Evolutionary conservation across 2,888 invertebrate genomes (phyloP).

Genomic region (Priocnemis perturbator): DNA sequence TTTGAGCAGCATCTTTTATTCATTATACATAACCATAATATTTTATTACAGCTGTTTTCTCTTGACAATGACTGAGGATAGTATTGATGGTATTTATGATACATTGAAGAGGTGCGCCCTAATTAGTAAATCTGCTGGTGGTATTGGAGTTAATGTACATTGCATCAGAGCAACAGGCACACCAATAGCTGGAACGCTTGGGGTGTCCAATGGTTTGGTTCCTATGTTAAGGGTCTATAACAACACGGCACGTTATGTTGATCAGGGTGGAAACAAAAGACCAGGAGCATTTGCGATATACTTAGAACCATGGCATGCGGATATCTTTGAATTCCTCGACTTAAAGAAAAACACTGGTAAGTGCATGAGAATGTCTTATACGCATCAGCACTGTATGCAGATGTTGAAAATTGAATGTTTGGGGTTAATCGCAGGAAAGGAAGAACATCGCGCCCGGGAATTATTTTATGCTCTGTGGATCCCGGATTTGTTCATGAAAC

Average conservation of each 20-base stretch:
- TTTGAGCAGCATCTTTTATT: not conserved
- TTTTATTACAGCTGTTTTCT: slow-evolving; percentile 87
- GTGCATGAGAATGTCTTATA: not conserved
- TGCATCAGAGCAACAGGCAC: slow-evolving; percentile 95
- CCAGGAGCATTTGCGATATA: slow-evolving; percentile 99
- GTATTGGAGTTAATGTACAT: slow-evolving; percentile 97
- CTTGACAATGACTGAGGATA: slow-evolving; percentile 95
- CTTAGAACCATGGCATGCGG: slow-evolving; percentile 99
- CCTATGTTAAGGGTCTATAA: slow-evolving; percentile 97
- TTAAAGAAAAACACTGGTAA: slow-evolving; percentile 92
- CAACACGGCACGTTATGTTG: slow-evolving; percentile 96
- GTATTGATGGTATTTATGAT: slow-evolving; percentile 95
- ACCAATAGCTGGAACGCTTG: slow-evolving; percentile 95
- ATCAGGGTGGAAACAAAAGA: slow-evolving; percentile 98
- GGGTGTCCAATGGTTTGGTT: slow-evolving; percentile 95
- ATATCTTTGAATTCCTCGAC: slow-evolving; percentile 96
- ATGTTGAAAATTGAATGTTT: not conserved
- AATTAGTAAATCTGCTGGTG: slow-evolving; percentile 98
- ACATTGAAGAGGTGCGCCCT: slow-evolving; percentile 94
- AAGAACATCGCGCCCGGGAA: slow-evolving; percentile 95
- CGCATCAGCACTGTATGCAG: not conserved
- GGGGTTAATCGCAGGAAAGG: slow-evolving; percentile 80
- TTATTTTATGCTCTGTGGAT: slow-evolving; percentile 98
- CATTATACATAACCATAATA: slow-evolving; percentile 10
- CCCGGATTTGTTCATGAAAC: slow-evolving; percentile 98